phyloP scores from a whole-genome alignment of 2,113 vertebrate genomes.

The Hyperopisus bebe region DNA sequence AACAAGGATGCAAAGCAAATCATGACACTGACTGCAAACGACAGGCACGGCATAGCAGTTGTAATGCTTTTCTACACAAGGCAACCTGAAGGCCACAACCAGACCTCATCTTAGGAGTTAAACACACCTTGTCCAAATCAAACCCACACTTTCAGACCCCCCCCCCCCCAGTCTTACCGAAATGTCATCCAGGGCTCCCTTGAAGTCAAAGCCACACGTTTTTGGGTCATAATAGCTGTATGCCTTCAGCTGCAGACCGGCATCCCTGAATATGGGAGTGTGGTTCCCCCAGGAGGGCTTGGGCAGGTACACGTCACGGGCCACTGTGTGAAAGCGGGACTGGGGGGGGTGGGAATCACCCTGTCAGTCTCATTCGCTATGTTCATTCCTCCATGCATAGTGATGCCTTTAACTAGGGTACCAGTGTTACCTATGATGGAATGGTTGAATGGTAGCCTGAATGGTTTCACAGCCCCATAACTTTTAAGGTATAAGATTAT shows the following conservation, averaged over 20 bases:
- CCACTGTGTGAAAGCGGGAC: slow-evolving; percentile 84
- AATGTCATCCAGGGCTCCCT: slow-evolving; percentile 87
- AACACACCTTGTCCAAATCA: not conserved
- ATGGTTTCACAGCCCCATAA: not conserved
- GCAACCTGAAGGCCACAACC: not conserved
- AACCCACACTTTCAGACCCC: not conserved
- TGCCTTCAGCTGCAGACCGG: slow-evolving; percentile 83
- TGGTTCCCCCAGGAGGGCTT: slow-evolving; percentile 97
- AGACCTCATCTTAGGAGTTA: not conserved
- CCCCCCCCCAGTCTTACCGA: slow-evolving; percentile 67
- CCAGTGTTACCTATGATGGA: not conserved
- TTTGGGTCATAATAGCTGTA: slow-evolving; percentile 92
- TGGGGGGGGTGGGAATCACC: slow-evolving; percentile 38
- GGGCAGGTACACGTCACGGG: slow-evolving; percentile 82
- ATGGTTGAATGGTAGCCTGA: not conserved
- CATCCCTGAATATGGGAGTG: slow-evolving; percentile 93
- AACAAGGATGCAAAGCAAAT: not conserved
- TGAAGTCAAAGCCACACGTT: slow-evolving; percentile 88
- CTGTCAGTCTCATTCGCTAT: not conserved
- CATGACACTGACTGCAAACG: not conserved
- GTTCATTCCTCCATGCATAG: not conserved
- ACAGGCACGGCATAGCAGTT: not conserved
- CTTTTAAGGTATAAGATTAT: not conserved
- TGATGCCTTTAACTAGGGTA: not conserved
- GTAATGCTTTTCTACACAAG: not conserved